phyloP scores from a whole-genome alignment of 2,888 invertebrate species.

The Deroplatys truncata region DNA sequence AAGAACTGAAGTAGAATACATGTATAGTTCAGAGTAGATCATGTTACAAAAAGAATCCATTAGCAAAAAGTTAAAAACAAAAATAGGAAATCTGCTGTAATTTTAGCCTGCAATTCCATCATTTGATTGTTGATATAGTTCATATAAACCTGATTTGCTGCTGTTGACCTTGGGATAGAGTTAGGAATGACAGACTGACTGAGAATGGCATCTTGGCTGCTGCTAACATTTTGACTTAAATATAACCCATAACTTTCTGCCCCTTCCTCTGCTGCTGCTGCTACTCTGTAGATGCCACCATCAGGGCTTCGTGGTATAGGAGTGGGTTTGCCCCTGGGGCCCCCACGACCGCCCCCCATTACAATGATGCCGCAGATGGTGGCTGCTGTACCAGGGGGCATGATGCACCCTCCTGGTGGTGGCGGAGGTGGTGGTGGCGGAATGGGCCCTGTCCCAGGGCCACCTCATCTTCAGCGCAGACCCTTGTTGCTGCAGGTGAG shows the following conservation, averaged over 20 bases:
- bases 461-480: conserved; percentile 55
- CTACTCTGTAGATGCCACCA: conserved; percentile 22
- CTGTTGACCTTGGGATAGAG: background rate
- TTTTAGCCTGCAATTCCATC: no score
- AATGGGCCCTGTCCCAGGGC: conserved; percentile 23
- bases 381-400: conserved; percentile 34
- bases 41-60: no score
- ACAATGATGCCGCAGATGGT: conserved; percentile 31
- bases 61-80: no score
- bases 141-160: background rate
- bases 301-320: conserved; percentile 39
- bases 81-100: no score
- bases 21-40: no score
- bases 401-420: conserved; percentile 40
- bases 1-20: no score
- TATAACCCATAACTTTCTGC: conserved; percentile 11
- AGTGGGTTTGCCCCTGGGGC: conserved; percentile 41
- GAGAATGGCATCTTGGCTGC: conserved; percentile 29
- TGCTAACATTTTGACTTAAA: background rate
- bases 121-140: background rate
- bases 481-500: conserved; percentile 85
- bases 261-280: conserved; percentile 11
- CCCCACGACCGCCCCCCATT: conserved; percentile 42
- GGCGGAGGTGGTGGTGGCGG: background rate
- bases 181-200: conserved; percentile 34